A percentile compares a stretch with the other conserved stretches of the same genome.
Conservation (phyloP, 1,140 invertebrate genomes). For the Eubasilissa regina region DNA sequence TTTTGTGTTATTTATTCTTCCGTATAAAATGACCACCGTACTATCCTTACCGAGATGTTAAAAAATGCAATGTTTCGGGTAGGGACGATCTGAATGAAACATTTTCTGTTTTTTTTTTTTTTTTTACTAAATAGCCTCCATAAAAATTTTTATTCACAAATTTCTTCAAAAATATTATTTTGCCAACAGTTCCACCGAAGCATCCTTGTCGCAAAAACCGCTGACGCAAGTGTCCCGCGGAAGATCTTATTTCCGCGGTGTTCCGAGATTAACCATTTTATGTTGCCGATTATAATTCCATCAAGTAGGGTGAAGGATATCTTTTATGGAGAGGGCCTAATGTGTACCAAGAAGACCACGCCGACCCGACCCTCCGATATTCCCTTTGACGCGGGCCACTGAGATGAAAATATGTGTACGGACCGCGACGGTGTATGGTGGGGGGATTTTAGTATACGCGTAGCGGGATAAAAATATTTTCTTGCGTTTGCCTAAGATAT, state of each 20-base stretch:
- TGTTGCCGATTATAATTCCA: constrained; percentile 46
- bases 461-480: no score
- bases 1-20: no score
- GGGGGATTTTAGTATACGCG: no score
- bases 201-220: background rate
- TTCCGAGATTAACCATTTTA: constrained; percentile 41
- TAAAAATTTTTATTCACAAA: no score
- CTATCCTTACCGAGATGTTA: no score
- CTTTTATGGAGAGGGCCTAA: background rate
- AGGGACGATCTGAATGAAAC: background rate
- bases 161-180: no score
- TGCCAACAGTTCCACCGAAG: no score
- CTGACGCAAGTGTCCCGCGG: background rate
- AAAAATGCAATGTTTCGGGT: no score
- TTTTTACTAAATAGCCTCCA: no score
- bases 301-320: constrained; percentile 17
- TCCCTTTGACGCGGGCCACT: constrained; percentile 41
- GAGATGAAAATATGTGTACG: constrained; percentile 12
- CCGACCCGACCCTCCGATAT: constrained; percentile 1
- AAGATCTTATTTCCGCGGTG: constrained; percentile 10
- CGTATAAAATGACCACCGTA: no score
- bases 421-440: no score
- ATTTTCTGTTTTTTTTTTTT: background rate
- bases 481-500: no score
- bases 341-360: constrained; percentile 10